Conservation (phyloP, 2,888 invertebrate species). For the Anorthoa munda region DNA sequence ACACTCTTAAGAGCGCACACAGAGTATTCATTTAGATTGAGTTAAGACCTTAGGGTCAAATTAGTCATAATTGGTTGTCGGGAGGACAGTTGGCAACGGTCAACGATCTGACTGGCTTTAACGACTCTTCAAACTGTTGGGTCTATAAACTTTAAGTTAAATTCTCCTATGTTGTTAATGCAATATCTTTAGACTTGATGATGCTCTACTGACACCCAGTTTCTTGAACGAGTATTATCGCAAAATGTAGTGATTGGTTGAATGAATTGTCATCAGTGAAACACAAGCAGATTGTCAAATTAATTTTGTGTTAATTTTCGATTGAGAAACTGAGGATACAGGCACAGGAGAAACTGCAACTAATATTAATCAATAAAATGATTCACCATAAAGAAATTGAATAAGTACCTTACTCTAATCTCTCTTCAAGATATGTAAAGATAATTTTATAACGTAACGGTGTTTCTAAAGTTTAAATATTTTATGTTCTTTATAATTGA, state of each 20-base stretch:
- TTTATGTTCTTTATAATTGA: constrained; percentile 30
- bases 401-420: neutral
- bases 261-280: neutral
- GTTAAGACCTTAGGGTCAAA: neutral
- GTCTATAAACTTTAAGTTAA: too few species aligned
- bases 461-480: constrained; percentile 2
- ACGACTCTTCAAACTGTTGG: too few species aligned
- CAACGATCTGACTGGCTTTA: too few species aligned
- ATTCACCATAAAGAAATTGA: constrained; percentile 14
- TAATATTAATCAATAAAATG: constrained; percentile 6
- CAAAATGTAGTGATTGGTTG: neutral
- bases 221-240: neutral
- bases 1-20: neutral
- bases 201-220: neutral
- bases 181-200: too few species aligned
- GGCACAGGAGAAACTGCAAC: neutral
- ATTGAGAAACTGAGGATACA: neutral
- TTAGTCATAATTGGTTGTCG: neutral
- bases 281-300: neutral
- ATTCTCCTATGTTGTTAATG: too few species aligned
- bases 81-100: neutral
- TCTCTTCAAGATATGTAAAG: neutral
- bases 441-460: constrained; percentile 23
- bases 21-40: neutral
- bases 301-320: neutral